Percentiles rank a stretch among this genome's conserved stretches.
Evolutionary conservation across 1,140 invertebrate genomes (phyloP).

Genomic region (Tetranychus cinnabarinus): DNA sequence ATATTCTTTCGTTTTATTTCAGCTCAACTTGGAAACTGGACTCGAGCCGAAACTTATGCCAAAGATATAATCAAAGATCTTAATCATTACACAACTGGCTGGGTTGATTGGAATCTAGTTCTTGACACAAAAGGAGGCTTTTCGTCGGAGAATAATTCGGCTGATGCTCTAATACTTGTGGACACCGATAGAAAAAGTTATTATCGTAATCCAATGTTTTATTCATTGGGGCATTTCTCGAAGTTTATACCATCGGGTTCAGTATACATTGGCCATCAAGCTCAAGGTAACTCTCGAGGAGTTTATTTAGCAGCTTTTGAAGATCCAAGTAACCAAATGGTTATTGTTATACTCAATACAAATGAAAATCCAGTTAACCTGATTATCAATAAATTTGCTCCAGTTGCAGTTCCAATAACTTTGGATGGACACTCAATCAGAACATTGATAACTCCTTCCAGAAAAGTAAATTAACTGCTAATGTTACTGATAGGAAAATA

Average conservation of each 20-base stretch:
- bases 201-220: constrained; percentile 32
- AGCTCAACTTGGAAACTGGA: constrained; percentile 6
- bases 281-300: too few species aligned
- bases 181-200: constrained; percentile 19
- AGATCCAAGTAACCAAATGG: neutral
- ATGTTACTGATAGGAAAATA: too few species aligned
- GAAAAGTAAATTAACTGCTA: too few species aligned
- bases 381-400: neutral
- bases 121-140: constrained; percentile 25
- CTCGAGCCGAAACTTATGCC: constrained; percentile 4
- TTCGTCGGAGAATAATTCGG: constrained; percentile 25
- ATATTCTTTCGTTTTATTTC: neutral
- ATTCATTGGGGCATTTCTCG: constrained; percentile 27
- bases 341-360: neutral
- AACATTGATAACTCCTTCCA: neutral
- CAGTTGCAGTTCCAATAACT: neutral
- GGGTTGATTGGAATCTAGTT: constrained; percentile 29
- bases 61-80: constrained; percentile 14
- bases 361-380: neutral
- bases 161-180: constrained; percentile 26
- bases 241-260: constrained; percentile 1
- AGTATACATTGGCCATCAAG: neutral
- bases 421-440: neutral
- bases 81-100: constrained; percentile 21
- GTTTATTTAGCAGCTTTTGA: neutral